Conservation (phyloP, 2,797 vertebrate species). For the Saxicola maurus region DNA sequence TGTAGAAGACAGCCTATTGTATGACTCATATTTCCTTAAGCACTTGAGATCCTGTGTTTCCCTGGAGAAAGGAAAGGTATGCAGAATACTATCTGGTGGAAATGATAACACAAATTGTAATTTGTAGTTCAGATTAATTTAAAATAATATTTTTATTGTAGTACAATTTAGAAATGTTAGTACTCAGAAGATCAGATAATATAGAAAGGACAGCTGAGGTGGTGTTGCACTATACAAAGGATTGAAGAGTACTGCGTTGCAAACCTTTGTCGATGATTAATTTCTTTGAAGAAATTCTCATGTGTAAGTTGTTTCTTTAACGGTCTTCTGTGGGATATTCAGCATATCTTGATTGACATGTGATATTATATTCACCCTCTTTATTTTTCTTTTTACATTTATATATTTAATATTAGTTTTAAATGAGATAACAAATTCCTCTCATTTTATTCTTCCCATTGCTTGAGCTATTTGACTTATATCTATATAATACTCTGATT, state of each 20-base stretch:
- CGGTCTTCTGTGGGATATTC: not conserved
- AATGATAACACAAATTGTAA: not conserved
- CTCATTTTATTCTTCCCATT: not conserved
- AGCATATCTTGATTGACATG: not conserved
- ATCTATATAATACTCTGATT: not conserved
- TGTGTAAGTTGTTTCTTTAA: not conserved
- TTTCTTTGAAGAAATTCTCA: not conserved
- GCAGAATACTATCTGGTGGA: conserved; percentile 1
- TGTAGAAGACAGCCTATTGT: conserved; percentile 42
- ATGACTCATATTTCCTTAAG: conserved; percentile 58
- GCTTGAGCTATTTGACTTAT: not conserved
- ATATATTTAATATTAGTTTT: not conserved
- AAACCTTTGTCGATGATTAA: not conserved
- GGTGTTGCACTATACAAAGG: not conserved
- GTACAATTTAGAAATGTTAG: not conserved
- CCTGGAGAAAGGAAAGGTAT: not conserved
- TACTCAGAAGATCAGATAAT: not conserved
- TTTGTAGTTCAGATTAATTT: conserved; percentile 8
- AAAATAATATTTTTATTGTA: not conserved
- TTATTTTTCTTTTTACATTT: not conserved
- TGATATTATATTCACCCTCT: not conserved
- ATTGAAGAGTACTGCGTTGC: not conserved
- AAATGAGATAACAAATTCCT: not conserved
- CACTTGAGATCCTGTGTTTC: conserved; percentile 42
- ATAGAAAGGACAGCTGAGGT: not conserved